These are phyloP conservation scores for Baccha elongata DNA, from an alignment of 2,888 invertebrate genomes.

Conservation along the genomic window DNA sequence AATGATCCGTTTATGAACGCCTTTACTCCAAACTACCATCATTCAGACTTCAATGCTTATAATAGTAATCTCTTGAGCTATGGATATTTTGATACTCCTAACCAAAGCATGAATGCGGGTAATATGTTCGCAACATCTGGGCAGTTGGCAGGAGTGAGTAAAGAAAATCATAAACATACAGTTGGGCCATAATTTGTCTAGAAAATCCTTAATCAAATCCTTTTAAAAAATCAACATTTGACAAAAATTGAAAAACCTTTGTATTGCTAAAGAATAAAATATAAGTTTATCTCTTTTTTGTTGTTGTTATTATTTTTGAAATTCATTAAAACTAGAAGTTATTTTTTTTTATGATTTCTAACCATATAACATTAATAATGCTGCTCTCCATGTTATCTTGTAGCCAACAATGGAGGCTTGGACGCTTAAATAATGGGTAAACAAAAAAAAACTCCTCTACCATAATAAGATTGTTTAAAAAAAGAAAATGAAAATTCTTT, in stretches of 20 bases:
- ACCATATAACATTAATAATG: conserved; percentile 60
- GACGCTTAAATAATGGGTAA: conserved; percentile 83
- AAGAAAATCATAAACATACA: neutral
- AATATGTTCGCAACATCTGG: conserved; percentile 53
- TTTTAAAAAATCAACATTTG: neutral
- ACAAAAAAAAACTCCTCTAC: conserved; percentile 74
- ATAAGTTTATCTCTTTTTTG: conserved; percentile 6
- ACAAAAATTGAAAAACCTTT: neutral
- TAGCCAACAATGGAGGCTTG: conserved; percentile 83
- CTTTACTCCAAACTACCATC: conserved; percentile 12
- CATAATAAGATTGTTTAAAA: conserved; percentile 35
- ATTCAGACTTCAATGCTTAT: conserved; percentile 38
- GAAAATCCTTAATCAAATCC: neutral
- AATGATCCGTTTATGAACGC: conserved; percentile 26
- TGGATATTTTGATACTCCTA: conserved; percentile 53
- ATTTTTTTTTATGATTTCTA: conserved; percentile 45
- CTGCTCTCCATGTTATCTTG: conserved; percentile 77
- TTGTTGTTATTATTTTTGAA: conserved; percentile 17
- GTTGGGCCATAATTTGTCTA: neutral
- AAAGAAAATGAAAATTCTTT: conserved; percentile 1
- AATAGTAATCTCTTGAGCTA: conserved; percentile 64
- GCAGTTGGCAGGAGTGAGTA: conserved; percentile 59
- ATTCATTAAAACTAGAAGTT: conserved; percentile 38
- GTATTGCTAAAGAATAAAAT: conserved; percentile 14
- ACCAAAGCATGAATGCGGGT: conserved; percentile 50